Evolutionary conservation across 2,888 invertebrate species (phyloP), one percentile per base, ranked within the genome.

Genomic region (Aspidiotus destructor): DNA sequence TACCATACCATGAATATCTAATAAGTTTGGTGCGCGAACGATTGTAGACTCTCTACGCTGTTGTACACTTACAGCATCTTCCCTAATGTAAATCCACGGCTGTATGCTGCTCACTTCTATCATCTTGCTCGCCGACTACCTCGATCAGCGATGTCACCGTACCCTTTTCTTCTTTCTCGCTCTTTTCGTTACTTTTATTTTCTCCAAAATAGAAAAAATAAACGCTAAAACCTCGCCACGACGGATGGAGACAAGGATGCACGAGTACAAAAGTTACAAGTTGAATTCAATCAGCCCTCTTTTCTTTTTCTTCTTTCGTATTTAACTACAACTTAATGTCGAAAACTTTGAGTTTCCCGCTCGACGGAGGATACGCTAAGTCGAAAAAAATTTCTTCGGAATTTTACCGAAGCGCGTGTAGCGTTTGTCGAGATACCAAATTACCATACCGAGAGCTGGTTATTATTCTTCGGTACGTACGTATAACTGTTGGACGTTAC

Each of bases 1-100:
- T 65, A 57, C 65, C 65, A 65, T 65, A 65, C 57, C 65, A 65
- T 65, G 65, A 65, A 65, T 65, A 65, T 65, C 65, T 65, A 65
- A 65, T 65, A 58, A 65, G 65, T 57, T 58, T 41, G 17, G 42
- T 54, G 16, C 64, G 41, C 54, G n/a, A 17, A 57, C 65, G 41
- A 16, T 28, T 65, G 42, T 65, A 57, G 42, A 13, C 58, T 58
- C 55, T 17, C 57, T n/a, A 13, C 48, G 48, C 28, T 48, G n/a
- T 48, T 13, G 11, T 48, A 11, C n/a, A 13, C 48, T n/a, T 48
- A 11, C 48, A n/a, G n/a, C 48, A 48, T 48, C 48, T 48, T 48
- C 6, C 48, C 48, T 48, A 48, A 48, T 48, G 48, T 48, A 48
- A 48, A 48, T 48, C 48, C 48, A 28, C 28, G 28, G 28, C 28